A percentile compares a stretch with the other conserved stretches of the same genome.
These are phyloP conservation scores for Phylloscopus trochiloides DNA, from an alignment of 2,113 vertebrate species.

Conservation along the genomic window DNA sequence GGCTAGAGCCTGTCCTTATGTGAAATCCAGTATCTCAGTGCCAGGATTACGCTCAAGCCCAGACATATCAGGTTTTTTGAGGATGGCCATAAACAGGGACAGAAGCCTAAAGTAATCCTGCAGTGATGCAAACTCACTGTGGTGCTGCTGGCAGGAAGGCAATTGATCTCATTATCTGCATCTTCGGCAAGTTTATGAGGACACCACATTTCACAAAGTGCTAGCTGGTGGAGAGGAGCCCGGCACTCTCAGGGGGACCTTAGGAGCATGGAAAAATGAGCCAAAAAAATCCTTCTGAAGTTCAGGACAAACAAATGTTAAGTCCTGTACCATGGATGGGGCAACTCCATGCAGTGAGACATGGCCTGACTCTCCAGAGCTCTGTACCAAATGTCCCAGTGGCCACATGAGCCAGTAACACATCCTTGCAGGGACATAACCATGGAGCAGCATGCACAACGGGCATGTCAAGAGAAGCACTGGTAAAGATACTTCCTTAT, in stretches of 20 bases:
- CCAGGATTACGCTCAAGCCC: neutral
- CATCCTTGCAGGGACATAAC: fast-evolving
- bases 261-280: neutral
- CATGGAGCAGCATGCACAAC: neutral
- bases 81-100: neutral
- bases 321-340: neutral
- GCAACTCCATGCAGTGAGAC: neutral
- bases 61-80: neutral
- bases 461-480: fast-evolving
- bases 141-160: neutral
- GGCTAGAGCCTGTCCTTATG: neutral
- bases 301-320: neutral
- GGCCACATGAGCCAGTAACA: neutral
- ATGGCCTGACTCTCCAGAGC: neutral
- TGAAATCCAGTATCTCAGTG: neutral
- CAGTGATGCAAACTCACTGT: neutral
- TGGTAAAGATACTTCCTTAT: neutral
- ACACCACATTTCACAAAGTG: neutral
- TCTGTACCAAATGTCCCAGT: neutral
- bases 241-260: neutral
- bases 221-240: neutral
- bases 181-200: neutral
- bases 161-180: neutral
- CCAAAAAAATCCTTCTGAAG: neutral
- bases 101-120: neutral